phyloP scores from a whole-genome alignment of 2,113 vertebrate species.

The Arothron firmamentum region DNA sequence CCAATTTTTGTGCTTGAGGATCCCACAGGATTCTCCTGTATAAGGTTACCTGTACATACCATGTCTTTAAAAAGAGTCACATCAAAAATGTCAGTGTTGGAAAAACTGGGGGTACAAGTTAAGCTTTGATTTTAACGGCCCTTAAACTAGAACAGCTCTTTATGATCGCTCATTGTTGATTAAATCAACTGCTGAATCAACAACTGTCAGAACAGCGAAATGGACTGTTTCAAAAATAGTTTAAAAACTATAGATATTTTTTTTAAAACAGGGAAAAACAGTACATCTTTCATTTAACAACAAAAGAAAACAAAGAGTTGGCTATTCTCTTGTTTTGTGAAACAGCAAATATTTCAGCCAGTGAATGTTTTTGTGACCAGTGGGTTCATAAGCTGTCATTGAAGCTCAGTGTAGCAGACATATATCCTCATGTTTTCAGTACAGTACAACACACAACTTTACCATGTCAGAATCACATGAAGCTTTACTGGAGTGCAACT shows the following conservation, averaged over 20 bases:
- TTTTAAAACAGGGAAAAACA: neutral
- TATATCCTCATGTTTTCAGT: conserved; percentile 6
- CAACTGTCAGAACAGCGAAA: no score
- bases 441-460: conserved; percentile 19
- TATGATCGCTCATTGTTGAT: no score
- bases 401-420: conserved; percentile 9
- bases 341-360: neutral
- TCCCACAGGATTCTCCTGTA: neutral
- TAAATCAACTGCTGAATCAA: no score
- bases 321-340: no score
- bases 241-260: neutral
- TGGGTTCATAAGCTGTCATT: conserved; percentile 36
- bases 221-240: neutral
- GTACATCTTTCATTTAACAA: neutral
- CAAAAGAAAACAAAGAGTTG: neutral
- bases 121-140: no score
- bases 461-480: conserved; percentile 50
- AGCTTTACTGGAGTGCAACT: conserved; percentile 39
- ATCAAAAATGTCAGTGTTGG: neutral
- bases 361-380: neutral
- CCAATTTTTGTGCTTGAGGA: conserved; percentile 6
- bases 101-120: neutral
- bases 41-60: neutral
- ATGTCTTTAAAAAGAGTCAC: neutral
- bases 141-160: no score